Conservation (phyloP, 2,797 vertebrate genomes). For the Ceryle rudis region DNA sequence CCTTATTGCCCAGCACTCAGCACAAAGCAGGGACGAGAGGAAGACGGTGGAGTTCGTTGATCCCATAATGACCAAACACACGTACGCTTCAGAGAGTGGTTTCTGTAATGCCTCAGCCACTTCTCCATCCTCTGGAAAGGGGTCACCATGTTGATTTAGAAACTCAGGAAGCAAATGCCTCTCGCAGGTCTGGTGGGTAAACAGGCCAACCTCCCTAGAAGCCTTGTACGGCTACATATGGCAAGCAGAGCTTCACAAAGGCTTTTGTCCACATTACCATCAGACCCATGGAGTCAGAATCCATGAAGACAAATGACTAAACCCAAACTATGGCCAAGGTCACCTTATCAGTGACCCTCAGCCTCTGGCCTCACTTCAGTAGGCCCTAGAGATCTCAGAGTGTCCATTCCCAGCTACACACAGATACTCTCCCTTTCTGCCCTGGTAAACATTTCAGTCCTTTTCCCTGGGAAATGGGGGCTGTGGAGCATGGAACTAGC, state of each 20-base stretch:
- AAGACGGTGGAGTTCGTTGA: not conserved
- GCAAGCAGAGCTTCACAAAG: slow-evolving; percentile 59
- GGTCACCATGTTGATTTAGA: not conserved
- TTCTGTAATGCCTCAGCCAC: not conserved
- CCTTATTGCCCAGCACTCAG: not conserved
- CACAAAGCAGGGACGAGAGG: not conserved
- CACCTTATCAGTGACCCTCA: slow-evolving; percentile 64
- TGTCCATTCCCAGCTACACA: slow-evolving; percentile 56
- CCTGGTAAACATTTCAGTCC: not conserved
- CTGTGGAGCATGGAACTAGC: not conserved
- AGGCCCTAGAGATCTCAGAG: not conserved
- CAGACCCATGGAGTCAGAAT: slow-evolving; percentile 25
- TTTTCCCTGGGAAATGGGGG: not conserved
- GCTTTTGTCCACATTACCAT: slow-evolving; percentile 33
- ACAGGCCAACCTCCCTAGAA: not conserved
- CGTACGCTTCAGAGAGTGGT: not conserved
- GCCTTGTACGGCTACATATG: slow-evolving; percentile 31
- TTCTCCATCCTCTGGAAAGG: not conserved
- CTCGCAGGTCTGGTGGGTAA: not conserved
- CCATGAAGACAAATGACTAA: slow-evolving; percentile 31
- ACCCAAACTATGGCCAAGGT: slow-evolving; percentile 31
- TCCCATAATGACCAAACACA: not conserved
- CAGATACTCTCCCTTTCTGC: slow-evolving; percentile 12
- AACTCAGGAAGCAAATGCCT: slow-evolving; percentile 10
- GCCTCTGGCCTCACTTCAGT: slow-evolving; percentile 24